Base-by-base conservation (phyloP, 1,140 invertebrate genomes). In the Brachionus calyciflorus region DNA sequence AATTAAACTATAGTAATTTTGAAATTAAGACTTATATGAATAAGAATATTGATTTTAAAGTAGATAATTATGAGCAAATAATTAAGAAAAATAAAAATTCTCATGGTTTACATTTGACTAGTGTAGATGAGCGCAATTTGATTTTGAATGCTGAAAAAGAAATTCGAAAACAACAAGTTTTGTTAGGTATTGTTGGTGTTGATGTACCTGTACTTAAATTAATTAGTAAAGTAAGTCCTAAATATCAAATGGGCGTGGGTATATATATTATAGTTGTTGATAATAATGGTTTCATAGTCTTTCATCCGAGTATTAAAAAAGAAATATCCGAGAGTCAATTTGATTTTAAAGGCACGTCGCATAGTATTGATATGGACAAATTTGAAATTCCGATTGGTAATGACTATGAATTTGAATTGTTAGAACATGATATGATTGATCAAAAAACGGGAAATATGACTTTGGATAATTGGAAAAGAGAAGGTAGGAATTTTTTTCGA, bases 341-440 rank as follows among this genome's bases (percentile, higher is more conserved):
- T 55, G 69, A 73, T 73, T 73, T 30, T 9, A 73, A 73, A n/a
- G 69, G 69, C 4, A 73, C 46, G 21, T 73, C 69, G 46, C 73
- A 76, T 19, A 55, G 49, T 19, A 60, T 76, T 46, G 73, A 76
- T 30, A 24, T 76, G 17, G 51, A 76, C 17, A 76, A 33, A 17
- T 55, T 76, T 30, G 73, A 76, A 41, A 76, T 76, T 26, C 73
- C 73, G 1, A 73, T 73, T 40, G 46, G 24, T 0, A 73, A 73
- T 41, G 69, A 73, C 21, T 26, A 73, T 12, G 69, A 73, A 3
- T 73, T 73, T 30, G 69, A 73, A 24, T 24, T 51, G 26, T 28
- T 73, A 3, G 69, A 73, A 41, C 69, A 73, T 51, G 69, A 73
- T 7, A 73, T 73, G 69, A 73, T 73, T 41, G 69, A 73, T 33